Evolutionary conservation across 2,113 vertebrate genomes (phyloP), one percentile per base, ranked within the genome.

Genomic region (Oryzias curvinotus): DNA sequence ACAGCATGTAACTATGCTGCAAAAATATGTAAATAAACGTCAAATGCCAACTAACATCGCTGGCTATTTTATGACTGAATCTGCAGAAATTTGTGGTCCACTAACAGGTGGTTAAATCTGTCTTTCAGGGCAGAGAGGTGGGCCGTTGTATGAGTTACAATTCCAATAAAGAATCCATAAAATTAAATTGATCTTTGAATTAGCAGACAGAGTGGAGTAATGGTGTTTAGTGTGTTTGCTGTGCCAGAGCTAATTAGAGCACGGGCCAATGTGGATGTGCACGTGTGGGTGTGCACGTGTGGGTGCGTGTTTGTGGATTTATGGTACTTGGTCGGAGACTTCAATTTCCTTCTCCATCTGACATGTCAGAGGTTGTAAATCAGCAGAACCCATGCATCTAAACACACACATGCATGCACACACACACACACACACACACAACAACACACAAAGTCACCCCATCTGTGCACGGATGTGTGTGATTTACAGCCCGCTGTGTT

Each of bases 91-190:
- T 26, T 58, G 57, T 54, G 55, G 41, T 66, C 67, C 75, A 60
- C 54, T 81, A 84, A 89, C 77, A 87, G 82, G 85, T 83, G 75
- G 75, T 69, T 76, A 73, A 80, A 87, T 62, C 73, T 76, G 83
- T 72, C 82, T 87, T 82, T 85, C 80, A 84, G 57, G 52, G 43
- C 30, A n/a, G 65, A 53, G 81, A 78, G 81, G 84, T 61, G 73
- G 77, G 78, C 59, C 61, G 43, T 71, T 63, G 41, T 51, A 15
- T 89, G 78, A 88, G 59, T 87, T 89, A 85, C 83, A 81, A 84
- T 88, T 81, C 83, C 83, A 87, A 89, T 87, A 87, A 88, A 89
- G 77, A 88, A 88, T 89, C 84, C 83, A 88, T 89, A 85, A 89
- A 89, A 87, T 76, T 73, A 85, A 86, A 89, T 89, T 84, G 88